Conservation (phyloP, 2,797 vertebrate species). For the Sparus aurata region DNA sequence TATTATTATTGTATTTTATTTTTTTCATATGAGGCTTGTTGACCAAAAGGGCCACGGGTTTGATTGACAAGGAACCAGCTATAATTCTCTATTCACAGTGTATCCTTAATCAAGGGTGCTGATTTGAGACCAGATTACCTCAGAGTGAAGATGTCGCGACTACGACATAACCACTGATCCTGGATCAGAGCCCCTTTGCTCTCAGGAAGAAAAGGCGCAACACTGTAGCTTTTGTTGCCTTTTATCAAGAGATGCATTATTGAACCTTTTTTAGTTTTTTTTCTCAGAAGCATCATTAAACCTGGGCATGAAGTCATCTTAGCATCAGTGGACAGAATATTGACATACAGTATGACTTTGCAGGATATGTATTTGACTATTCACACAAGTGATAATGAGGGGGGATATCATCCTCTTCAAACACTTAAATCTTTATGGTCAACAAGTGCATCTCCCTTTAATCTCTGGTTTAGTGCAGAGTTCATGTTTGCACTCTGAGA, state of each 20-base stretch:
- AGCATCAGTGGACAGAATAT: slow-evolving; percentile 6
- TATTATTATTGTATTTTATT: slow-evolving; percentile 15
- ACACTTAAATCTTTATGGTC: neutral
- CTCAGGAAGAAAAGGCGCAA: slow-evolving; percentile 56
- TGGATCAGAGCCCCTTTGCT: slow-evolving; percentile 53
- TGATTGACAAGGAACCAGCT: slow-evolving; percentile 62
- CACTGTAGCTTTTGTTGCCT: slow-evolving; percentile 62
- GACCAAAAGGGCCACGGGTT: slow-evolving; percentile 56
- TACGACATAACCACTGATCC: slow-evolving; percentile 23
- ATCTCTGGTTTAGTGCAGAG: neutral
- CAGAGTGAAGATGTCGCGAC: slow-evolving; percentile 32
- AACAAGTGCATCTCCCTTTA: slow-evolving; percentile 20
- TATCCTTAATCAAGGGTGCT: slow-evolving; percentile 53
- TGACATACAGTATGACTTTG: neutral
- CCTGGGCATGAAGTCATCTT: neutral
- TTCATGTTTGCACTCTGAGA: neutral
- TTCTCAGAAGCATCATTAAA: slow-evolving; percentile 18
- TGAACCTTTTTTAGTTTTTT: slow-evolving; percentile 11
- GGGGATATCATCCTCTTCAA: neutral
- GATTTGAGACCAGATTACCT: slow-evolving; percentile 57
- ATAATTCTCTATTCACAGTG: slow-evolving; percentile 43
- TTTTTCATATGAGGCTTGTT: slow-evolving; percentile 55
- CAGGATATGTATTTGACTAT: neutral
- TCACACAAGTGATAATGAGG: neutral
- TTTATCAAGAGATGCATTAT: slow-evolving; percentile 47